A percentile compares a stretch with the other conserved stretches of the same genome.
Evolutionary conservation across 1,140 invertebrate species (phyloP).

Genomic region (Delia radicum): DNA sequence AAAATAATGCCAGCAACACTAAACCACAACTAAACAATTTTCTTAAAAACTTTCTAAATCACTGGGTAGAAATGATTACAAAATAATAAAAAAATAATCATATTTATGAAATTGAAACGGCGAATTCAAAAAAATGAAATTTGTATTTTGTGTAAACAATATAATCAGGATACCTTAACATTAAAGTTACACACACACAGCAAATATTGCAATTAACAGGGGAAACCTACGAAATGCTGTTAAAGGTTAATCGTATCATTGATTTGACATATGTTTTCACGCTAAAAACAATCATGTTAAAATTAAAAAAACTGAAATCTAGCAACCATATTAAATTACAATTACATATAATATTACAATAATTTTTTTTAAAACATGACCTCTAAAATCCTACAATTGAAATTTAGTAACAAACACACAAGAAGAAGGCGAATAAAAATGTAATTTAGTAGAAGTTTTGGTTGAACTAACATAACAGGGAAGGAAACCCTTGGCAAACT

Average conservation of each 20-base stretch:
- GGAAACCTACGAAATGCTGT: neutral
- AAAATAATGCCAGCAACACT: neutral
- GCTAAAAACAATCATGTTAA: neutral
- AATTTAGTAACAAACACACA: too few species aligned
- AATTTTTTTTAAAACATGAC: neutral
- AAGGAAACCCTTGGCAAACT: too few species aligned
- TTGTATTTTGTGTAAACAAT: too few species aligned
- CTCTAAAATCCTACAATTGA: neutral
- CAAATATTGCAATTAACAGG: neutral
- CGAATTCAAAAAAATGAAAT: too few species aligned
- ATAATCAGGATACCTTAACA: too few species aligned
- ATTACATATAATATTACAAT: neutral
- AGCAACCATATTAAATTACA: neutral
- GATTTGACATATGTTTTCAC: neutral
- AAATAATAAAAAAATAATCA: too few species aligned
- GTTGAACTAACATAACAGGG: too few species aligned
- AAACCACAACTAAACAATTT: neutral
- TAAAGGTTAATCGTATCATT: constrained; percentile 4
- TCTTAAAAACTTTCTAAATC: neutral
- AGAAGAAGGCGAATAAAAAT: too few species aligned
- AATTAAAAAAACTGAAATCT: neutral
- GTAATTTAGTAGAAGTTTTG: too few species aligned
- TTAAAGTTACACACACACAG: too few species aligned
- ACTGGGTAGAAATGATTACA: neutral
- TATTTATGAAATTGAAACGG: neutral